A percentile compares a stretch with the other conserved stretches of the same genome.
phyloP scores from a whole-genome alignment of 2,113 vertebrate genomes.

The Chitala chitala region DNA sequence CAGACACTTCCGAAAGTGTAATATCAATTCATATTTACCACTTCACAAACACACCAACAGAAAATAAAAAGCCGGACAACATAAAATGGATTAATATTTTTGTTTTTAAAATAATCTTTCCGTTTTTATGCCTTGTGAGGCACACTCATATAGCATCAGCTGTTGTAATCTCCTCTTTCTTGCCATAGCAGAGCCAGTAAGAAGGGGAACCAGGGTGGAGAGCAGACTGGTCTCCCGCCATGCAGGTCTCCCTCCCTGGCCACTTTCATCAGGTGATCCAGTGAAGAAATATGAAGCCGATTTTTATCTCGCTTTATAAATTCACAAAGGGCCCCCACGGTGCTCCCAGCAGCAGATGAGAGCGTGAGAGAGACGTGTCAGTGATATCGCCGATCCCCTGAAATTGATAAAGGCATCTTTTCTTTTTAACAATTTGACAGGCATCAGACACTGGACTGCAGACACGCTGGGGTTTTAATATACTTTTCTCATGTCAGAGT shows the following conservation, averaged over 20 bases:
- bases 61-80: background rate
- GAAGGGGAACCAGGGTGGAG: conserved; percentile 44
- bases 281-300: conserved; percentile 70
- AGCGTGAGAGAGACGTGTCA: conserved; percentile 56
- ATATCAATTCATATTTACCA: background rate
- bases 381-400: conserved; percentile 66
- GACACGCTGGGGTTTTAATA: conserved; percentile 55
- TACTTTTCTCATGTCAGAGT: conserved; percentile 53
- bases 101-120: too few relatives aligned
- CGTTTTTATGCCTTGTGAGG: too few relatives aligned
- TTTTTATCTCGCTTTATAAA: conserved; percentile 71
- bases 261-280: conserved; percentile 65
- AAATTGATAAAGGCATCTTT: conserved; percentile 74
- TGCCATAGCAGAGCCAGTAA: conserved; percentile 48
- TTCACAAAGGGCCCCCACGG: conserved; percentile 68
- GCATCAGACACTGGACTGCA: conserved; percentile 67
- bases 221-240: conserved; percentile 59
- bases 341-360: conserved; percentile 63
- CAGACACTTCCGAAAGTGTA: background rate
- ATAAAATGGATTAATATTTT: background rate
- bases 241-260: conserved; percentile 59
- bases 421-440: conserved; percentile 75
- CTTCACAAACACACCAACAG: background rate
- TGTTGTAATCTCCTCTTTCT: conserved; percentile 50
- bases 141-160: conserved; percentile 45